A percentile compares a stretch with the other conserved stretches of the same genome.
Evolutionary conservation across 2,797 vertebrate genomes (phyloP).

Genomic region (Argya squamiceps): DNA sequence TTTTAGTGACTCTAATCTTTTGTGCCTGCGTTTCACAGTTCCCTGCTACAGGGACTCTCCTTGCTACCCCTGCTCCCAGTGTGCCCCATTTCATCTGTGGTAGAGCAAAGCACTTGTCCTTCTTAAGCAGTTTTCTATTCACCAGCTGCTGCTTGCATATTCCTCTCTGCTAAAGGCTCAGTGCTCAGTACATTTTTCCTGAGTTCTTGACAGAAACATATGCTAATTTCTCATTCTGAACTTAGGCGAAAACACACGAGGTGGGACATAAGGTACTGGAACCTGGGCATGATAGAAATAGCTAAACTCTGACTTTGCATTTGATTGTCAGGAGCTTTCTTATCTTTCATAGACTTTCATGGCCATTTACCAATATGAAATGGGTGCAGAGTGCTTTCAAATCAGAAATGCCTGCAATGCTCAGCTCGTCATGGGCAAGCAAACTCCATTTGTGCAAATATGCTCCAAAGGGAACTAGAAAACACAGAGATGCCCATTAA

Average conservation of each 20-base stretch:
- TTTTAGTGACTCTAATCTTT: neutral
- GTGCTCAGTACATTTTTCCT: neutral
- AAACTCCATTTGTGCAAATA: slow-evolving; percentile 23
- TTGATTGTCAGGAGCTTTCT: neutral
- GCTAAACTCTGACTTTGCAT: neutral
- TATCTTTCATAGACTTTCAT: neutral
- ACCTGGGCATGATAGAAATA: neutral
- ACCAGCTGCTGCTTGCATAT: neutral
- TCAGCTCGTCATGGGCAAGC: neutral
- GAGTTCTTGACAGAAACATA: neutral
- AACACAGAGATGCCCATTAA: slow-evolving; percentile 30
- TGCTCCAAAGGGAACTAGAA: neutral
- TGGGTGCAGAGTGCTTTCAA: neutral
- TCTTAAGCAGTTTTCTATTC: neutral
- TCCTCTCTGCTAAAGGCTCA: neutral
- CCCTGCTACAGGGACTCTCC: neutral
- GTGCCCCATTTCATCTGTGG: neutral
- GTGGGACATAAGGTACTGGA: neutral
- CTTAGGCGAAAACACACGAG: neutral
- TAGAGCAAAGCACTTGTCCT: neutral
- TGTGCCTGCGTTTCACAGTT: neutral
- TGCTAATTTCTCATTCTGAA: neutral
- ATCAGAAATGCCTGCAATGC: neutral
- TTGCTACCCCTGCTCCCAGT: rapidly evolving
- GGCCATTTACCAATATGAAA: neutral